Percentiles rank a stretch among this genome's conserved stretches.
phyloP scores from a whole-genome alignment of 1,140 invertebrate species.

The Leptonema lineaticorne region DNA sequence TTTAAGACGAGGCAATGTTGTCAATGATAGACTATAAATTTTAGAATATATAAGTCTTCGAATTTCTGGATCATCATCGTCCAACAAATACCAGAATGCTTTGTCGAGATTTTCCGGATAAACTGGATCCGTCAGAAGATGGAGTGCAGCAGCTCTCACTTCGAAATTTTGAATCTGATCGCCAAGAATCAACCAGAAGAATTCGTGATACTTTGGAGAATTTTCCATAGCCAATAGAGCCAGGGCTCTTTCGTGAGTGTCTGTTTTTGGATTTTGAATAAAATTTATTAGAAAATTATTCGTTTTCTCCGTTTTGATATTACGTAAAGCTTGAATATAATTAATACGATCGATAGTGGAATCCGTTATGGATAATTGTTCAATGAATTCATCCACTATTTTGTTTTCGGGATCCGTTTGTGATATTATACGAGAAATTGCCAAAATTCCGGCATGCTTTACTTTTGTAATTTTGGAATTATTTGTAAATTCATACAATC shows the following conservation, averaged over 20 bases:
- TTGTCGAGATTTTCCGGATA: conserved; percentile 44
- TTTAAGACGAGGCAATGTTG: conserved; percentile 46
- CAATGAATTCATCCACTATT: conserved; percentile 37
- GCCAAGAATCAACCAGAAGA: conserved; percentile 51
- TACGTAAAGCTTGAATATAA: conserved; percentile 42
- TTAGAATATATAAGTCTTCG: conserved; percentile 52
- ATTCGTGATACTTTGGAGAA: conserved; percentile 36
- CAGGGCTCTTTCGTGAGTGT: conserved; percentile 43
- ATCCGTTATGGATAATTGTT: conserved; percentile 39
- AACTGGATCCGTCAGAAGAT: conserved; percentile 39
- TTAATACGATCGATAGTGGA: conserved; percentile 35
- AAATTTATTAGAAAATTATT: conserved; percentile 40
- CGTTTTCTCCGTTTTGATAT: conserved; percentile 40
- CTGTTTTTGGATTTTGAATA: conserved; percentile 28
- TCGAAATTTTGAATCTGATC: conserved; percentile 44
- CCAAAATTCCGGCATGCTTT: conserved; percentile 46
- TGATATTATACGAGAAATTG: conserved; percentile 48
- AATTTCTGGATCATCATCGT: conserved; percentile 48
- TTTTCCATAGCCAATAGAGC: conserved; percentile 45
- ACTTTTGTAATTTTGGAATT: conserved; percentile 40
- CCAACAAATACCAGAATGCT: conserved; percentile 50
- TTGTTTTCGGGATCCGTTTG: conserved; percentile 43
- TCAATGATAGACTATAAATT: conserved; percentile 46
- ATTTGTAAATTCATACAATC: conserved; percentile 47
- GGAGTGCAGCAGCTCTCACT: conserved; percentile 48